Evolutionary conservation across 2,888 invertebrate genomes (phyloP), one percentile per base, ranked within the genome.

Genomic region (Hirudinaria manillensis): DNA sequence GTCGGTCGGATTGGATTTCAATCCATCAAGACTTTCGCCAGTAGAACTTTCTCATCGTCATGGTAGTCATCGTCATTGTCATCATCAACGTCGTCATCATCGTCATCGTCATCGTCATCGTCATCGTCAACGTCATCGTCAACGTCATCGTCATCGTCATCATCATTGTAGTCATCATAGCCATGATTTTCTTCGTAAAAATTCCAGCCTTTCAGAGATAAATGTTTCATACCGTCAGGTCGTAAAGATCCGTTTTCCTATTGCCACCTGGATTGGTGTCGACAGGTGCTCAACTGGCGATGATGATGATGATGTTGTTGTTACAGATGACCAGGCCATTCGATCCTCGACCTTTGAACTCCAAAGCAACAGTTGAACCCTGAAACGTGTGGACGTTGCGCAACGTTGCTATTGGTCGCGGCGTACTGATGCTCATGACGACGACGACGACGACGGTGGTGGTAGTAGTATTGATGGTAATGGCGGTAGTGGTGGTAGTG

Each of bases 1-100:
- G 16, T 45, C 45, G 1, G 1, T 45, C 10, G 45, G 45, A 45
- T 10, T 45, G 13, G 16, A 45, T 1, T 45, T 16, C 45, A 45
- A 45, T 10, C 16, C 45, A n/a, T n/a, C n/a, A n/a, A n/a, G n/a
- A n/a, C n/a, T n/a, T 45, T 4, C 13, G 45, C 10, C 45, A 6
- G 1, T 36, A 10, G 36, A 36, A 36, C 53, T 45, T 75, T 67
- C 76, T 75, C 51, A 73, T 74, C 74, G 66, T 75, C 76, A 19
- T 56, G 75, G 32, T 75, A 61, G 75, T 76, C 51, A 29, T 76
- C 67, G 6, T 75, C 73, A 61, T 56, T 74, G 75, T 75, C 36
- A 55, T 74, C 76, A 76, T 75, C 76, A 65, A 76, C 53, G 66
- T 75, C 74, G 75, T 76, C 51, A 73, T 74, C 74, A 75, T 75